phyloP scores from a whole-genome alignment of 1,140 invertebrate species.

The Pseudomyrmex pallidus region DNA sequence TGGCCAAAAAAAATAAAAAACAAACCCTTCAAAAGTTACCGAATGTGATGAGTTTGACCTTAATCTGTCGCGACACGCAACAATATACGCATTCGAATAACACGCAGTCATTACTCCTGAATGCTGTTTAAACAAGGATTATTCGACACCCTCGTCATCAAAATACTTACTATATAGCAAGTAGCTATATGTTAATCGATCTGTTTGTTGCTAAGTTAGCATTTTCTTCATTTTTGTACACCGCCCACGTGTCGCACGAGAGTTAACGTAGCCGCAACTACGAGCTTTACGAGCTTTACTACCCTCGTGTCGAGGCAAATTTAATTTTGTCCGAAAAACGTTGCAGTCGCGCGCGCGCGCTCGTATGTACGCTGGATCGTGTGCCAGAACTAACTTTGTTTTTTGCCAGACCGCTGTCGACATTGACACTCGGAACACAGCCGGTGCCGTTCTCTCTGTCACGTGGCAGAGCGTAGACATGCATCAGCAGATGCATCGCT shows the following conservation, averaged over 20 bases:
- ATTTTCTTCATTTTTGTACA: background rate
- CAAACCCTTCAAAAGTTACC: background rate
- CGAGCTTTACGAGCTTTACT: background rate
- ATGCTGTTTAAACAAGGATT: background rate
- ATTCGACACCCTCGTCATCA: background rate
- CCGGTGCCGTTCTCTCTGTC: background rate
- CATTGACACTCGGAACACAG: slow-evolving; percentile 38
- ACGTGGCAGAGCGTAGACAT: slow-evolving; percentile 6
- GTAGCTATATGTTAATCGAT: slow-evolving; percentile 21
- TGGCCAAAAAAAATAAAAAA: background rate
- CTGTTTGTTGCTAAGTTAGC: slow-evolving; percentile 1
- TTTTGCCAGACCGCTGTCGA: slow-evolving; percentile 16
- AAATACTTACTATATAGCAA: background rate
- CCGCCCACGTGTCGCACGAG: background rate
- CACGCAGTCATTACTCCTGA: slow-evolving; percentile 22
- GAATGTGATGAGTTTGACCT: background rate
- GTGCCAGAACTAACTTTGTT: slow-evolving; percentile 53
- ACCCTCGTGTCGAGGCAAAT: slow-evolving; percentile 3
- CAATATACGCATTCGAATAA: background rate
- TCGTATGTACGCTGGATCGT: background rate
- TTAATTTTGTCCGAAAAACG: slow-evolving; percentile 50
- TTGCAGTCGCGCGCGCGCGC: background rate
- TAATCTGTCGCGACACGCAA: background rate
- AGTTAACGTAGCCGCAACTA: background rate
- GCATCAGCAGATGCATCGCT: background rate